These are phyloP conservation scores for Drosophila melanocephala DNA, from an alignment of 2,888 invertebrate species.

Conservation along the genomic window DNA sequence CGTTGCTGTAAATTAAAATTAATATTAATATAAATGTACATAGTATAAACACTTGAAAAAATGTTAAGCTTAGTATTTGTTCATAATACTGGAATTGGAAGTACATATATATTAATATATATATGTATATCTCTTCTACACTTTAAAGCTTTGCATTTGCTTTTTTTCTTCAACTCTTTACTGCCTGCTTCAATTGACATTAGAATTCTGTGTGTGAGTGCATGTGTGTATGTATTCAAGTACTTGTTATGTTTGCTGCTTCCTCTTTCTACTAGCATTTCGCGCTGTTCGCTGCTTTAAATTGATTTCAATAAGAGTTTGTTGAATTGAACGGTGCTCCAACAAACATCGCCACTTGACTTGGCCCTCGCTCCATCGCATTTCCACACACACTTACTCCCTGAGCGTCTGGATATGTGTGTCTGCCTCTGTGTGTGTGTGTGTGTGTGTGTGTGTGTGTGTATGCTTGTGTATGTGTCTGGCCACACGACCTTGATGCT, in stretches of 20 bases:
- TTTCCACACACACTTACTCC: conserved; percentile 6
- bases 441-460: conserved; percentile 6
- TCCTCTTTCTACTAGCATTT: conserved; percentile 40
- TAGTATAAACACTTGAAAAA: background rate
- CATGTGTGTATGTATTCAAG: conserved; percentile 8
- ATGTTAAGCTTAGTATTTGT: background rate
- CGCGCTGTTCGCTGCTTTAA: conserved; percentile 49
- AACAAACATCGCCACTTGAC: conserved; percentile 52
- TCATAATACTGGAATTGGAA: background rate
- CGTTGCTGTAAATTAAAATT: background rate
- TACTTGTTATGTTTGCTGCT: conserved; percentile 38
- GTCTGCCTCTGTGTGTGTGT: conserved; percentile 11
- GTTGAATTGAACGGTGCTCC: conserved; percentile 52
- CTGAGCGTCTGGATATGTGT: conserved; percentile 1
- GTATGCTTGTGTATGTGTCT: conserved; percentile 43
- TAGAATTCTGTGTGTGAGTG: conserved; percentile 25
- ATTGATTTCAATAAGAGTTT: conserved; percentile 78
- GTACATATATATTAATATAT: background rate
- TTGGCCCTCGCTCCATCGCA: conserved; percentile 23
- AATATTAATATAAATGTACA: background rate
- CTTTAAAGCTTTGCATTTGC: conserved; percentile 2
- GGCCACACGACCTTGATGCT: conserved; percentile 72
- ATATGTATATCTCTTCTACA: background rate
- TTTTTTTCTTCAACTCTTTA: conserved; percentile 10
- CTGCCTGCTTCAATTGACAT: conserved; percentile 36